Evolutionary conservation across 2,888 invertebrate species (phyloP).

Genomic region (Pelosia muscerda): DNA sequence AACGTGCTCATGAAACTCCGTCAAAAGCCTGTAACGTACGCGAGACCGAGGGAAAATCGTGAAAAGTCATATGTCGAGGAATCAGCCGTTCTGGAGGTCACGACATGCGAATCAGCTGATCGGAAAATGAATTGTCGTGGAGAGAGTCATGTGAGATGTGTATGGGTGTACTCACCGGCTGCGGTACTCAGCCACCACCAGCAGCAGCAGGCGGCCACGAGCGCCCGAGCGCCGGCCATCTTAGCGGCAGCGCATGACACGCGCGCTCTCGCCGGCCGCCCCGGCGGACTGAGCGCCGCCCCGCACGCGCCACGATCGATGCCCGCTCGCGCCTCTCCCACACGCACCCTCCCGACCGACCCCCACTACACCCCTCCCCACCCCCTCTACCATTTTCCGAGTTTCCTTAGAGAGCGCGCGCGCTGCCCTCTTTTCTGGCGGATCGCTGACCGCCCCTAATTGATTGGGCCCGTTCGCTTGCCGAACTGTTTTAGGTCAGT

Average conservation of each 20-base stretch:
- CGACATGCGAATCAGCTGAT: constrained; percentile 72
- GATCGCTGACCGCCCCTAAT: constrained; percentile 86
- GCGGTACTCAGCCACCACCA: constrained; percentile 85
- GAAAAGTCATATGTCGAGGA: constrained; percentile 62
- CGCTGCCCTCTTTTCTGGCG: constrained; percentile 86
- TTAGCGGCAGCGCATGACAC: constrained; percentile 85
- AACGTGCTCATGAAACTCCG: constrained; percentile 60
- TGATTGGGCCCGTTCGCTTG: constrained; percentile 83
- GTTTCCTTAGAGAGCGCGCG: constrained; percentile 86
- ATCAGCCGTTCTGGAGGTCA: constrained; percentile 54
- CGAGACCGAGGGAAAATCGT: constrained; percentile 59
- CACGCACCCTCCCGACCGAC: constrained; percentile 78
- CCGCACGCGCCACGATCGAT: constrained; percentile 67
- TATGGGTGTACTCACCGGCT: constrained; percentile 80
- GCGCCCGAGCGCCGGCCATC: constrained; percentile 87
- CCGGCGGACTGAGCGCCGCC: constrained; percentile 82
- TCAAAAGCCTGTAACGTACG: constrained; percentile 58
- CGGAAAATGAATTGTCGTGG: constrained; percentile 28
- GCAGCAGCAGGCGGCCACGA: constrained; percentile 85
- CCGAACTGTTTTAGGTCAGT: constrained; percentile 85
- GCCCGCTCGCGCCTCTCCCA: constrained; percentile 72
- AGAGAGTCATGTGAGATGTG: constrained; percentile 19
- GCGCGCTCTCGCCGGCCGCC: constrained; percentile 86
- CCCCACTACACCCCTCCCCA: constrained; percentile 69
- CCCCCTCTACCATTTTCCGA: constrained; percentile 81